phyloP scores from a whole-genome alignment of 2,888 invertebrate species.

The Pseudoips prasinana region DNA sequence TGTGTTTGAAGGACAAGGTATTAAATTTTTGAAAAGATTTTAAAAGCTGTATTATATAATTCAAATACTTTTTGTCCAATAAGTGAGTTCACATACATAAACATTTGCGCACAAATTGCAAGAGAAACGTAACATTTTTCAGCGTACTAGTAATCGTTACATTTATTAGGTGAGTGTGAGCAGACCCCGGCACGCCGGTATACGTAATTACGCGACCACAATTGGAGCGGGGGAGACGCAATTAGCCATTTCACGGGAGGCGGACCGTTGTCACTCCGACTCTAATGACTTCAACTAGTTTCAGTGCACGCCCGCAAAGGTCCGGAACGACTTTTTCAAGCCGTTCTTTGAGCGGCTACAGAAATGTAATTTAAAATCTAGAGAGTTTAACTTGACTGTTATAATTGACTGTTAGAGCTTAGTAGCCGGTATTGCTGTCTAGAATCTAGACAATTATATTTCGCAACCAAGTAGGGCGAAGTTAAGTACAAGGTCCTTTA shows the following conservation, averaged over 20 bases:
- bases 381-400: constrained; percentile 14
- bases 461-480: too few species aligned
- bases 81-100: too few species aligned
- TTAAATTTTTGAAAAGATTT: too few species aligned
- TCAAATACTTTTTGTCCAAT: too few species aligned
- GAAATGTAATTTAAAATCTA: constrained; percentile 24
- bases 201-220: constrained; percentile 45
- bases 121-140: constrained; percentile 18
- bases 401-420: background rate
- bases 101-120: too few species aligned
- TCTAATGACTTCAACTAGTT: constrained; percentile 42
- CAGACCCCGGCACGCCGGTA: constrained; percentile 25
- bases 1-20: too few species aligned
- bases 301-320: constrained; percentile 28
- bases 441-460: too few species aligned
- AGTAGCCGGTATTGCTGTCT: too few species aligned
- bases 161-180: constrained; percentile 36
- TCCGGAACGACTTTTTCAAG: constrained; percentile 28
- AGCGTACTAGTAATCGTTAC: constrained; percentile 26
- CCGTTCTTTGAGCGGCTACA: constrained; percentile 17
- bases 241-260: constrained; percentile 44
- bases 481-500: too few species aligned
- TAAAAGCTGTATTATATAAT: too few species aligned
- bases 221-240: constrained; percentile 40
- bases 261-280: constrained; percentile 42